Base-by-base conservation (phyloP, 2,797 vertebrate species). In the Anguilla obscura region DNA sequence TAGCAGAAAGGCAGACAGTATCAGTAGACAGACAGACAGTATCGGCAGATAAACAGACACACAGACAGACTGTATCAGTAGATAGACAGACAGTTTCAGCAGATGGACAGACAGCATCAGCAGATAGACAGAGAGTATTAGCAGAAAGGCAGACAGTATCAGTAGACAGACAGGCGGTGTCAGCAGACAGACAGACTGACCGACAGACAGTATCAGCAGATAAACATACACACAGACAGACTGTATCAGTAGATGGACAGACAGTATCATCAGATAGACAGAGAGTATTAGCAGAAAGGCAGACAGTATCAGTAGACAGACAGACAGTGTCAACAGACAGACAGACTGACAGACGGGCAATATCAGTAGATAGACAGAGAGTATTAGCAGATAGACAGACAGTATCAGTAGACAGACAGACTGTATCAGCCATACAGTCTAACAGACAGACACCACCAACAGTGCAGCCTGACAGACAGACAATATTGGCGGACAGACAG, bases 1-100 rank as follows among this genome's bases (percentile, higher is more conserved):
- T 16, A 56, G 91, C 92, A 66, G 95, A 95, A 33, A 92, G 87
- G 6, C 36, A 24, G 30, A 90, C 84, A 0, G 48, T 4, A 7
- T 93, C 93, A 83, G 60, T 33, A 63, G 88, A 89, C 76, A 0
- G 91, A 84, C 3, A 86, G 50, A 12, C 86, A 76, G 40, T 5
- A 33, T 7, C 48, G 2, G 14, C 58, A 36, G 82, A 79, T 48
- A 74, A 74, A 84, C 82, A 45, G 58, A 89, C 60, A 76, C 69
- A 1, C 76, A 84, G 52, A 80, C 58, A 40, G 87, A 80, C 89
- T 91, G 89, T 87, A 94, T 92, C 92, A 91, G 89, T 21, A 14
- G 58, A 60, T 24, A 2, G 58, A 60, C 21, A 21, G 58, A 21
- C 58, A 21, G 58, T 60, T 3, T 60, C 58, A 60, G 2, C 58